phyloP scores from a whole-genome alignment of 2,113 vertebrate genomes.

The Cheirogaleus medius region DNA sequence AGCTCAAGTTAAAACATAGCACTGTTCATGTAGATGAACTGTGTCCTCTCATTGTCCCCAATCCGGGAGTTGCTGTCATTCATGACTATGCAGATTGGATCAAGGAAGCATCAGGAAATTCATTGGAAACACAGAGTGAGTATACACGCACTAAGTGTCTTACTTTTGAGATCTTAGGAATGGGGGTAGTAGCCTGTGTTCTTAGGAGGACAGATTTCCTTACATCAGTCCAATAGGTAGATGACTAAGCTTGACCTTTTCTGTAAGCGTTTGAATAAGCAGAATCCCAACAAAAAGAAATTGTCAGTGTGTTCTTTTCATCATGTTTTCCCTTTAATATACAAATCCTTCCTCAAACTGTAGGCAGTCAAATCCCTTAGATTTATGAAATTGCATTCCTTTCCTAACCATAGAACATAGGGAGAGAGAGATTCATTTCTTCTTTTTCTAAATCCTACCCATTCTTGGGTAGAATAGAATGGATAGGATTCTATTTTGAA shows the following conservation, averaged over 20 bases:
- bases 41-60: conserved; percentile 90
- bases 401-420: not conserved
- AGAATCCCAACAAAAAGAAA: not conserved
- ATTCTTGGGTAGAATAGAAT: not conserved
- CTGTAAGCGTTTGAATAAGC: not conserved
- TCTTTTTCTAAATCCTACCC: not conserved
- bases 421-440: not conserved
- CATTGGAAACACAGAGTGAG: conserved; percentile 84
- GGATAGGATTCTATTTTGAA: too few species aligned
- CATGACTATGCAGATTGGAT: conserved; percentile 94
- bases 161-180: not conserved
- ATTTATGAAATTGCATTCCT: not conserved
- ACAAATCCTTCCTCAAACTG: not conserved
- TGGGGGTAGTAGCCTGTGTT: not conserved
- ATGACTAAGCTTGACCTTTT: not conserved
- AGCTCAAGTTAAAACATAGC: conserved; percentile 94
- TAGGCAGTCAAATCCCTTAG: not conserved
- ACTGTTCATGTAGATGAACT: conserved; percentile 85
- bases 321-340: not conserved
- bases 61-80: conserved; percentile 89
- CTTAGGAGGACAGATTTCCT: not conserved
- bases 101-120: conserved; percentile 74
- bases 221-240: not conserved
- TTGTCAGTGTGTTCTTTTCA: not conserved
- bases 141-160: not conserved